These are phyloP conservation scores for Cyphomyrus plagiostoma DNA, from an alignment of 2,113 vertebrate genomes.

Conservation along the genomic window DNA sequence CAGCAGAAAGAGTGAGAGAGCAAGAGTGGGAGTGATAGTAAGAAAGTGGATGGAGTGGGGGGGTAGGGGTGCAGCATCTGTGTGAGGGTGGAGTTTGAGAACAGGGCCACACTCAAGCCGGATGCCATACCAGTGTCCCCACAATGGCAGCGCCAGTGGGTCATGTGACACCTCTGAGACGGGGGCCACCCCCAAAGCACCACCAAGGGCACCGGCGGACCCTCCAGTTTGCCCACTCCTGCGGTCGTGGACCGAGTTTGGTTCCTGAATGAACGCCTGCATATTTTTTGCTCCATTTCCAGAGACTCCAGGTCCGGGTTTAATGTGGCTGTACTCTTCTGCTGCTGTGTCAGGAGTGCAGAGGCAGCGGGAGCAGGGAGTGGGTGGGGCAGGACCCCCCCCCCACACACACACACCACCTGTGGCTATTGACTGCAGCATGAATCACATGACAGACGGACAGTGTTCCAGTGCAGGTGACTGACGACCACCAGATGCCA, in stretches of 20 bases:
- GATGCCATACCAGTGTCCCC: not conserved
- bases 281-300: not conserved
- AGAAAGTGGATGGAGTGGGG: slow-evolving; percentile 23
- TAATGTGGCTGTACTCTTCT: not conserved
- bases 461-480: not conserved
- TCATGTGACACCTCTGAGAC: not conserved
- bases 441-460: not conserved
- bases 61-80: not conserved
- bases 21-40: slow-evolving; percentile 23
- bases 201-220: not conserved
- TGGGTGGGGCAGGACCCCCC: not conserved
- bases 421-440: not conserved
- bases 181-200: not conserved
- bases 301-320: not conserved
- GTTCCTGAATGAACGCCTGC: not conserved
- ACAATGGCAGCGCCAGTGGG: not conserved
- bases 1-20: slow-evolving; percentile 21
- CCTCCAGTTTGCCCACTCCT: not conserved
- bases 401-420: not conserved
- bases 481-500: not conserved
- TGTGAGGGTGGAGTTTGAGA: not conserved
- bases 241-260: not conserved
- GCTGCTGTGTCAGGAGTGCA: not conserved
- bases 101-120: not conserved
- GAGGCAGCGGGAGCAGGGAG: not conserved